Base-by-base conservation (phyloP, 2,888 invertebrate species). In the Chouioia cunea region DNA sequence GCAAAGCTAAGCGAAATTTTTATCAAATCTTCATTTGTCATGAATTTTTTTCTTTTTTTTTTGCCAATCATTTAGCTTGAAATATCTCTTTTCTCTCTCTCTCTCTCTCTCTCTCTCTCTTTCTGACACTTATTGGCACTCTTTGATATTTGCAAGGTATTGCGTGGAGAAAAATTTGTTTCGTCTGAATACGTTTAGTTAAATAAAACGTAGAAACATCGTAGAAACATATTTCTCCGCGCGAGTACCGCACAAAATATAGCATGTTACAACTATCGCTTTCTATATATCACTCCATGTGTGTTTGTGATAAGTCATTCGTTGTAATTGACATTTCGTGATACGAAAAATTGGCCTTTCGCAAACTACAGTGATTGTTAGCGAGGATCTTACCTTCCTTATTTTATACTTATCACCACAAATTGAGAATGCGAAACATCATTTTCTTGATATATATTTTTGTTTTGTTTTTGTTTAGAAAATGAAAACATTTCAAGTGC, bases 1-100 rank as follows among this genome's bases (percentile, higher is more conserved):
- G 69, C 68, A 56, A 71, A 73, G 58, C 62, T 62, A 56, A 50
- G 59, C 65, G 36, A 65, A 70, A 53, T n/a, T n/a, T 66, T 27
- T 48, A 18, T 63, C 15, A 64, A 2, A 16, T n/a, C 57, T 47
- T 57, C 62, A 53, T 36, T 63, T 62, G 27, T 68, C 59, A 46
- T 59, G n/a, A n/a, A n/a, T 20, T 23, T 8, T 23, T 50, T 23
- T 58, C 48, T 50, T 22, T 59, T n/a, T 60, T 44, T 18, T 23
- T 15, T 27, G 14, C 16, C 52, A 36, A 10, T 10, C 23, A 44
- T 46, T 52, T 70, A 59, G 43, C 58, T 63, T 66, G 57, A 53
- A 23, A 60, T 46, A 62, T 20, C 56, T 47, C 44, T n/a, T n/a
- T n/a, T n/a, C n/a, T n/a, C n/a, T n/a, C n/a, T n/a, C n/a, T n/a